Percentiles rank a stretch among this genome's conserved stretches.
Conservation (phyloP, 2,113 vertebrate species). For the Chlamydotis undulata region DNA sequence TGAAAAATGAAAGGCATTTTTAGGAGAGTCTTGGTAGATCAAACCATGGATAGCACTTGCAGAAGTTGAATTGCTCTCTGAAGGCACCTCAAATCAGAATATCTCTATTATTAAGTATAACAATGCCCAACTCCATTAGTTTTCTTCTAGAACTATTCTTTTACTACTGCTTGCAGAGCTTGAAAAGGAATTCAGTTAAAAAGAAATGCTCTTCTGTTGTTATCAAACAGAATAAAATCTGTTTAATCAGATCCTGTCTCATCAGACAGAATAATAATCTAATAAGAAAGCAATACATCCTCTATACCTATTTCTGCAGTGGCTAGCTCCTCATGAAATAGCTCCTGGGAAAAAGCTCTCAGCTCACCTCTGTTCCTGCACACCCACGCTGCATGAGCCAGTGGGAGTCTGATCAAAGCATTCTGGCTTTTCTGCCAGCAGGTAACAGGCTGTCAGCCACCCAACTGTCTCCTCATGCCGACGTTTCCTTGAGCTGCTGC, state of each 20-base stretch:
- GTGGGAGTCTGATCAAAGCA: neutral
- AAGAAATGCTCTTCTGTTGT: neutral
- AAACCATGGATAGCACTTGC: neutral
- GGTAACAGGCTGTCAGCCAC: neutral
- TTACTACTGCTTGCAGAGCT: neutral
- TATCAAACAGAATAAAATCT: neutral
- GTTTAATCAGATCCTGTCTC: neutral
- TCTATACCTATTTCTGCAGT: neutral
- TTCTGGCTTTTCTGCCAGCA: neutral
- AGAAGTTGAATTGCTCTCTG: neutral
- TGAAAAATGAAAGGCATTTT: neutral
- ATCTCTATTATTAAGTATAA: neutral
- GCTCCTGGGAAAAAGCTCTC: neutral
- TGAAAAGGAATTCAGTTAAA: neutral
- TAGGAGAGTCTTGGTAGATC: neutral
- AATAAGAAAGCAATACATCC: neutral
- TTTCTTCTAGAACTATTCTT: neutral
- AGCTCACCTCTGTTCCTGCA: neutral
- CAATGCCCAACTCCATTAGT: neutral
- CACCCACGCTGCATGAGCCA: neutral
- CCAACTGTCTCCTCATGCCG: neutral
- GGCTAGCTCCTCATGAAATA: neutral
- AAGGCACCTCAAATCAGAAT: neutral
- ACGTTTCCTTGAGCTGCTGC: neutral
- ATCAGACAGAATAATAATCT: neutral